Conservation (phyloP, 2,797 vertebrate species). For the Sciurus vulgaris region DNA sequence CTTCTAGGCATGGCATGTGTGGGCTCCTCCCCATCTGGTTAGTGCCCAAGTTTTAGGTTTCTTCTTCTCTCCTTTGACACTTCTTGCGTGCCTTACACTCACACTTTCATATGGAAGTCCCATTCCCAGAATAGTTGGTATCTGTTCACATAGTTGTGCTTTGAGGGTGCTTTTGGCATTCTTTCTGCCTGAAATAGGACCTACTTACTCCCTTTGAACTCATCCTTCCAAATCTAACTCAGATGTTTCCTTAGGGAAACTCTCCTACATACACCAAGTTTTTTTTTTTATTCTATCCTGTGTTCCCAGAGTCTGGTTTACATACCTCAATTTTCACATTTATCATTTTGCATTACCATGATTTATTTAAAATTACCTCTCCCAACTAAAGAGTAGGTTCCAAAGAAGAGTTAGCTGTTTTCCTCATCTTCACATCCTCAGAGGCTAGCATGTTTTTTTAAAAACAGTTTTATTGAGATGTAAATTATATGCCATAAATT, state of each 20-base stretch:
- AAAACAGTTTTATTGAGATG: neutral
- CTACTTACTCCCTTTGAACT: neutral
- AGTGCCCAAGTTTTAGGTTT: neutral
- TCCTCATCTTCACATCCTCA: neutral
- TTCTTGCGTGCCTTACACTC: neutral
- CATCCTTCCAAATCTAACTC: conserved; percentile 9
- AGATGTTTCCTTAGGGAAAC: conserved; percentile 25
- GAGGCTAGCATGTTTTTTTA: neutral
- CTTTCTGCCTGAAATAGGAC: neutral
- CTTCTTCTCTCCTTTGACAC: neutral
- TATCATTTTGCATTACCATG: neutral
- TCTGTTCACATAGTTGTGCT: neutral
- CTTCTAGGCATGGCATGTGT: neutral
- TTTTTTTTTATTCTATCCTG: conserved; percentile 5
- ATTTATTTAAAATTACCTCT: neutral
- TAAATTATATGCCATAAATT: conserved; percentile 16
- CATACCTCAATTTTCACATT: neutral
- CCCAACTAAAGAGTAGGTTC: neutral
- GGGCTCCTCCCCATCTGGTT: neutral
- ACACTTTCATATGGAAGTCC: neutral
- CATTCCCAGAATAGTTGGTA: neutral
- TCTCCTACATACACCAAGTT: neutral
- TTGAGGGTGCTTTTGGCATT: neutral
- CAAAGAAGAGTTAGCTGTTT: conserved; percentile 34
- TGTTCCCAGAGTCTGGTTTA: neutral